Conservation (phyloP, 2,797 vertebrate genomes). For the Clarias pachynema region DNA sequence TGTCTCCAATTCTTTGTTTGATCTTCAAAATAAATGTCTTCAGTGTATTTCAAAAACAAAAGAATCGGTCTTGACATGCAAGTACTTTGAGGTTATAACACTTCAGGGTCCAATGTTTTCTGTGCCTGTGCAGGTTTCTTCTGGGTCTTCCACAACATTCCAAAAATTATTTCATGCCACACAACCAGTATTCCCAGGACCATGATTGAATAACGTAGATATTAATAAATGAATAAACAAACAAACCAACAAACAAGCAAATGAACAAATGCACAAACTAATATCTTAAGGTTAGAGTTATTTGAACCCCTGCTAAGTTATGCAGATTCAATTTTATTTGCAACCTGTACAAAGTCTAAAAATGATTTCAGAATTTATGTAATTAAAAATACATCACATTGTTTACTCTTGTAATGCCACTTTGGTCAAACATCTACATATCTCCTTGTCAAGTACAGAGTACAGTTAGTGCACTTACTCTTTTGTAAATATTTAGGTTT, state of each 20-base stretch:
- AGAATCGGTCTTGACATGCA: neutral
- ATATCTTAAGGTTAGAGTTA: neutral
- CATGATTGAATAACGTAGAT: neutral
- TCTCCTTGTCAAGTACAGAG: neutral
- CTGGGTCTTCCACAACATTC: neutral
- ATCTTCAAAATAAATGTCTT: neutral
- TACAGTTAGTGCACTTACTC: slow-evolving; percentile 7
- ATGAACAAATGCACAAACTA: neutral
- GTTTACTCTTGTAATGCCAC: neutral
- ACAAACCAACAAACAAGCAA: neutral
- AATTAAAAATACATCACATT: neutral
- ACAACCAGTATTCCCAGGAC: neutral
- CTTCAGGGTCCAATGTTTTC: neutral
- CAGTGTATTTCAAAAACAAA: neutral
- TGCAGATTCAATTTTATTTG: neutral
- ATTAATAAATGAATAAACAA: neutral
- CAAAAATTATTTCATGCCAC: neutral
- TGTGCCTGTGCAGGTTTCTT: neutral
- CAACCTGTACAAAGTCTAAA: neutral
- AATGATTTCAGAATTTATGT: neutral
- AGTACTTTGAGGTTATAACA: neutral
- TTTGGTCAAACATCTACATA: neutral
- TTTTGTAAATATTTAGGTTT: slow-evolving; percentile 41
- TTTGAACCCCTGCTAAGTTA: neutral
- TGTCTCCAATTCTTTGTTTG: neutral